Evolutionary conservation across 1,140 invertebrate genomes (phyloP).

Genomic region (Pseudobourletiella spinata): DNA sequence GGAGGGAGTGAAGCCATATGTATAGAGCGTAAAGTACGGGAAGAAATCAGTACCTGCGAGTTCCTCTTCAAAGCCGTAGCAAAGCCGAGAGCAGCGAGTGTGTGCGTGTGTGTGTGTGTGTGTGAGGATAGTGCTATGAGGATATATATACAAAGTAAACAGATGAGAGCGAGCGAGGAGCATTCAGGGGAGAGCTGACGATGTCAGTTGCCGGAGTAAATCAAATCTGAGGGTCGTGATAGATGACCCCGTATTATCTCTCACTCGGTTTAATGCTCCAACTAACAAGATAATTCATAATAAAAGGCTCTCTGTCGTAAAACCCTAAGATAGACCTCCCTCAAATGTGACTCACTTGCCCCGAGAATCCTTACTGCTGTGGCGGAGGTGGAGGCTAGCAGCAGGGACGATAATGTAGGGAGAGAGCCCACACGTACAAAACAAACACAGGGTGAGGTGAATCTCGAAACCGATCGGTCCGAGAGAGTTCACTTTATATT

Average conservation of each 20-base stretch:
- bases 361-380: not conserved
- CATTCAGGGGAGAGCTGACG: not conserved
- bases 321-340: no score
- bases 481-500: not conserved
- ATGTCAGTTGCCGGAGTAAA: not conserved
- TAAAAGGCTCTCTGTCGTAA: not conserved
- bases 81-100: no score
- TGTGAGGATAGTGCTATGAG: no score
- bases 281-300: conserved; percentile 2
- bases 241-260: not conserved
- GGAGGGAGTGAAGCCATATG: no score
- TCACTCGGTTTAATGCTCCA: not conserved
- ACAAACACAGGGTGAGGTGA: not conserved
- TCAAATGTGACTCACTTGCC: not conserved
- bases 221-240: not conserved
- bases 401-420: not conserved
- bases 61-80: not conserved
- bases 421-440: not conserved
- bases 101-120: no score
- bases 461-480: not conserved
- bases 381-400: not conserved
- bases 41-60: not conserved
- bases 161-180: no score
- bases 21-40: no score
- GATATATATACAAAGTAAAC: not conserved